These are phyloP conservation scores for Poecilia velifera DNA, from an alignment of 2,797 vertebrate genomes.

Conservation along the genomic window DNA sequence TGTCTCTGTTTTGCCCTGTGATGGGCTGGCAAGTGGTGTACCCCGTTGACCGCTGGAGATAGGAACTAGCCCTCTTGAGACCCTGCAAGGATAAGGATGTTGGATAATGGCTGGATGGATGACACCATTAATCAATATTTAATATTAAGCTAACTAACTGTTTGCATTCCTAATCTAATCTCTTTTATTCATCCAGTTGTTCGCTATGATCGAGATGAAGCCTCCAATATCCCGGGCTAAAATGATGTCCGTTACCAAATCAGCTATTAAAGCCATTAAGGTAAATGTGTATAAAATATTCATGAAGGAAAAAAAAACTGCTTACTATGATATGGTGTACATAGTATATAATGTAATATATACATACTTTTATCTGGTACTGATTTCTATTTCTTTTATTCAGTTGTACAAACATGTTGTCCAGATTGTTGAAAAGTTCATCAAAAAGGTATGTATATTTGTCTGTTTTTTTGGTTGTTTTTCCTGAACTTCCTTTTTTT, in stretches of 20 bases:
- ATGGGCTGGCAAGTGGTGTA: no score
- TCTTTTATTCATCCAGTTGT: slow-evolving; percentile 79
- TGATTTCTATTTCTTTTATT: slow-evolving; percentile 26
- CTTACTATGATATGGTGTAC: background rate
- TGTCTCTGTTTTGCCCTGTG: no score
- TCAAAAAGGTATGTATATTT: slow-evolving; percentile 90
- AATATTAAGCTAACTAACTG: no score
- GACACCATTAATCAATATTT: no score
- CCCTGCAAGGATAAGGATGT: no score
- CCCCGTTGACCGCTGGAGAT: no score
- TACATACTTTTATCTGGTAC: background rate
- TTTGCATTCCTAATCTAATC: background rate
- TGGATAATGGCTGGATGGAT: no score
- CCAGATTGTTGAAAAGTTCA: slow-evolving; percentile 99
- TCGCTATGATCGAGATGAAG: slow-evolving; percentile 97
- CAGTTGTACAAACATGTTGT: slow-evolving; percentile 99
- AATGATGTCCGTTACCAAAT: slow-evolving; percentile 99
- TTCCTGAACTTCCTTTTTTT: no score
- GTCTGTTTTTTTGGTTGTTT: no score
- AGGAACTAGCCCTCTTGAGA: no score
- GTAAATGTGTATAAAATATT: slow-evolving; percentile 69
- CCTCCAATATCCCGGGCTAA: slow-evolving; percentile 98
- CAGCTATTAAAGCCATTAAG: slow-evolving; percentile 99
- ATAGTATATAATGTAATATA: background rate
- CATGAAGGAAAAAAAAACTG: background rate